Evolutionary conservation across 2,797 vertebrate species (phyloP), one percentile per base, ranked within the genome.

Genomic region (Anguilla anguilla): DNA sequence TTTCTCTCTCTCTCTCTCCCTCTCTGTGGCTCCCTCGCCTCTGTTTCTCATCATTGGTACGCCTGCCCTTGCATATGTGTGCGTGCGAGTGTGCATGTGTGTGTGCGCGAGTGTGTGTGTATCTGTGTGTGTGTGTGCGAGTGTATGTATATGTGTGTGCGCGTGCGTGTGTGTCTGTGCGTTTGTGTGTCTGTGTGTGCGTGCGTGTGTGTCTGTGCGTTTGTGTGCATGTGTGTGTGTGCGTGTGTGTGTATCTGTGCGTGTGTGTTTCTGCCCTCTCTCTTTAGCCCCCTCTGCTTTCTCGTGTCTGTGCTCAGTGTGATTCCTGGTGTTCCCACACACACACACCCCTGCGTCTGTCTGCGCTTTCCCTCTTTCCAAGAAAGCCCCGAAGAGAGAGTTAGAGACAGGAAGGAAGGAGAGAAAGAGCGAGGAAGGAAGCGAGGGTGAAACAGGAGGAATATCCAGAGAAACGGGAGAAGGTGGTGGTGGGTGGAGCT

Each of bases 341-440:
- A 6, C 55, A 22, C 59, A 61, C 61, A 15, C 31, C 10, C 77
- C 39, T 17, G 43, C 15, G 35, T 49, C 77, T 25, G 22, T n/a
- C 61, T 13, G 10, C 19, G 19, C 19, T n/a, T 64, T 35, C 6
- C 39, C 11, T n/a, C 83, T 55, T 59, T 25, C 35, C 39, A 31
- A 67, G 61, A 67, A 67, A 3, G 15, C 55, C 28, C 31, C 31
- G 35, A 87, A 53, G 39, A 51, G 61, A 35, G 59, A 3, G 61
- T 72, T 39, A 22, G 3, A 7, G 72, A 77, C 69, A 79, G 87
- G 81, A 84, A 85, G 82, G 87, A 88, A 79, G 74, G 85, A 88
- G 74, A 88, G 86, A 79, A 53, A 59, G 87, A 64, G 55, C 35
- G 35, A 55, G 53, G n/a, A 39, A 69, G 84, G 39, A 69, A 46